Base-by-base conservation (phyloP, 2,888 invertebrate species). In the Xestia ashworthii region DNA sequence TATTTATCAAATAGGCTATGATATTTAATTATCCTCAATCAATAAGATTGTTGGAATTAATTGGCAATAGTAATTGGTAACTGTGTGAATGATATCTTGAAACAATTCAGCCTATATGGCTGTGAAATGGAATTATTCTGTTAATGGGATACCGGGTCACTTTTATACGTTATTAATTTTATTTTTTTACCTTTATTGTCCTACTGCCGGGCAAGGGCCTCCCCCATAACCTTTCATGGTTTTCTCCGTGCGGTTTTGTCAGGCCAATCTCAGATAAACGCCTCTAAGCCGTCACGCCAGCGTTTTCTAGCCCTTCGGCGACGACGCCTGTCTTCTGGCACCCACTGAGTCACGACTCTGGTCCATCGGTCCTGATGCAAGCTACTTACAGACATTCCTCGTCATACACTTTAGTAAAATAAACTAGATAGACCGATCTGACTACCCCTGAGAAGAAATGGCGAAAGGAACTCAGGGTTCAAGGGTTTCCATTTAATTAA, bases 1-100 rank as follows among this genome's bases (percentile, higher is more conserved):
- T 69, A 71, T 78, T 72, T 69, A 67, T 84, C 16, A 71, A 60
- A 32, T 70, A 46, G 22, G 5, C 38, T 32, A 71, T 74, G 64
- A 71, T 76, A 71, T 85, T 60, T 60, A 73, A 71, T 78, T 70
- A 83, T 72, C 72, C 14, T 12, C 48, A 76, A 76, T 82, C 12
- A 68, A 68, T 62, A 46, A 62, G 14, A n/a, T 53, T 41, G 4
- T 46, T 79, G 38, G 50, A 66, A 78, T 79, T 60, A 41, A 82
- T 32, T 64, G 14, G 1, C 4, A 46, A 1, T 19, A n/a, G 8
- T 55, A 25, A 82, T 65, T 5, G n/a, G 44, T 81, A 32, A n/a
- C 22, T 25, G 19, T 4, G 48, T 0, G 5, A 44, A 64, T 48
- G 65, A 38, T 76, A 19, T 38, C 11, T 48, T 38, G 22, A 58